These are phyloP conservation scores for Geothlypis trichas DNA, from an alignment of 2,113 vertebrate species.

Conservation along the genomic window DNA sequence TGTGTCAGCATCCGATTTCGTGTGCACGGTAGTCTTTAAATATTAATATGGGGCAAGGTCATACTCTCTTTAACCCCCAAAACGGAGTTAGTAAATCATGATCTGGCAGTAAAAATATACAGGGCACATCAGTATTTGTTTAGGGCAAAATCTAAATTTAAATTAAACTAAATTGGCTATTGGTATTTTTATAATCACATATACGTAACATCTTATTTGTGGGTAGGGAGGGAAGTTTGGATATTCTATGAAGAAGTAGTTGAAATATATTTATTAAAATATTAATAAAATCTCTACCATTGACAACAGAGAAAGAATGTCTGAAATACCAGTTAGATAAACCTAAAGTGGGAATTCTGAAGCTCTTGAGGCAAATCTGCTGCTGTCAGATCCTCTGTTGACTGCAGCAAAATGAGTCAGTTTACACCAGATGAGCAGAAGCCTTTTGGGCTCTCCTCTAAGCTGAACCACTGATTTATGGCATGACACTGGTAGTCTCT, in stretches of 20 bases:
- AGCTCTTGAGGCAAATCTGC: conserved; percentile 31
- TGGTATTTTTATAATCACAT: conserved; percentile 1
- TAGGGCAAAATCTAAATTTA: conserved; percentile 68
- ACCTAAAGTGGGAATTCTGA: conserved; percentile 12
- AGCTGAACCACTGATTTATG: conserved; percentile 29
- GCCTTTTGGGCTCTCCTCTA: conserved; percentile 6
- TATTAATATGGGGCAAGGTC: conserved; percentile 56
- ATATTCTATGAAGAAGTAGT: neutral
- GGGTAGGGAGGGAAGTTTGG: neutral
- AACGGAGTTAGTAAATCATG: conserved; percentile 63
- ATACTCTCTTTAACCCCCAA: conserved; percentile 49
- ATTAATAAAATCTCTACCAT: neutral
- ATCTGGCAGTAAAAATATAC: conserved; percentile 47
- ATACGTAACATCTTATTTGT: neutral
- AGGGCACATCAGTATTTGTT: conserved; percentile 58
- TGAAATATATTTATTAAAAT: neutral
- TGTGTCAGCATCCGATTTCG: conserved; percentile 73
- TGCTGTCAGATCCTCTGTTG: conserved; percentile 29
- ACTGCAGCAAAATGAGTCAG: neutral
- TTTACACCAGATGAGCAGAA: conserved; percentile 37
- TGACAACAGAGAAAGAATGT: neutral
- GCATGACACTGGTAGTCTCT: neutral
- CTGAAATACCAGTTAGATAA: neutral
- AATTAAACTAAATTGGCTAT: conserved; percentile 46
- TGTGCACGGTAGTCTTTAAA: conserved; percentile 65